phyloP scores from a whole-genome alignment of 2,888 invertebrate genomes.

The Cosmia pyralina region DNA sequence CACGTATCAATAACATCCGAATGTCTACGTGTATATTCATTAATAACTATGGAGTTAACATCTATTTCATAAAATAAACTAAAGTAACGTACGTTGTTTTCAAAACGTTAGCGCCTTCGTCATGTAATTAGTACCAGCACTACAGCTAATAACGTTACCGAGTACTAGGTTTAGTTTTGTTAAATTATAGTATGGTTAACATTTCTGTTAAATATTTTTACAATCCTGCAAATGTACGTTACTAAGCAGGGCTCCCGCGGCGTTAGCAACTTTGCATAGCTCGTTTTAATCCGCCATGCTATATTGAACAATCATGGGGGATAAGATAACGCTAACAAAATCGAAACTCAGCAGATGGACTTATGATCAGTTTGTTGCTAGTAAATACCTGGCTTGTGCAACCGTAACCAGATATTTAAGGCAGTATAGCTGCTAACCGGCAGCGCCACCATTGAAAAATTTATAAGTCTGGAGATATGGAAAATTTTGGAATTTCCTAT shows the following conservation, averaged over 20 bases:
- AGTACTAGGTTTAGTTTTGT: slow-evolving; percentile 24
- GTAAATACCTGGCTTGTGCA: neutral
- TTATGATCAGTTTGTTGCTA: slow-evolving; percentile 28
- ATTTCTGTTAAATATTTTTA: slow-evolving; percentile 15
- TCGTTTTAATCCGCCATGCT: slow-evolving; percentile 28
- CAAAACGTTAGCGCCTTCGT: slow-evolving; percentile 46
- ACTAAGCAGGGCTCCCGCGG: neutral
- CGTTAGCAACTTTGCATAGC: slow-evolving; percentile 10
- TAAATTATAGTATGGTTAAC: slow-evolving; percentile 8
- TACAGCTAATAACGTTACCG: slow-evolving; percentile 38
- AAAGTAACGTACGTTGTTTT: slow-evolving; percentile 45
- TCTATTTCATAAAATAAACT: slow-evolving; percentile 43
- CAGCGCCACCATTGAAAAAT: no score
- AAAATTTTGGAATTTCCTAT: no score
- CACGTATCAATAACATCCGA: slow-evolving; percentile 47
- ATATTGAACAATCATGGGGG: slow-evolving; percentile 28
- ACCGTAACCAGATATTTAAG: neutral
- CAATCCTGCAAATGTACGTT: neutral
- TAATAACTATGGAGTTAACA: slow-evolving; percentile 35
- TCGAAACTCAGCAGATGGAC: neutral
- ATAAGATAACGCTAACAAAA: slow-evolving; percentile 40
- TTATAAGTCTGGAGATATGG: no score
- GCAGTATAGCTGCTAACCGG: no score
- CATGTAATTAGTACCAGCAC: slow-evolving; percentile 45
- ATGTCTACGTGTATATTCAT: slow-evolving; percentile 46